A percentile compares a stretch with the other conserved stretches of the same genome.
Conservation (phyloP, 2,113 vertebrate species). For the Oryzias melastigma region DNA sequence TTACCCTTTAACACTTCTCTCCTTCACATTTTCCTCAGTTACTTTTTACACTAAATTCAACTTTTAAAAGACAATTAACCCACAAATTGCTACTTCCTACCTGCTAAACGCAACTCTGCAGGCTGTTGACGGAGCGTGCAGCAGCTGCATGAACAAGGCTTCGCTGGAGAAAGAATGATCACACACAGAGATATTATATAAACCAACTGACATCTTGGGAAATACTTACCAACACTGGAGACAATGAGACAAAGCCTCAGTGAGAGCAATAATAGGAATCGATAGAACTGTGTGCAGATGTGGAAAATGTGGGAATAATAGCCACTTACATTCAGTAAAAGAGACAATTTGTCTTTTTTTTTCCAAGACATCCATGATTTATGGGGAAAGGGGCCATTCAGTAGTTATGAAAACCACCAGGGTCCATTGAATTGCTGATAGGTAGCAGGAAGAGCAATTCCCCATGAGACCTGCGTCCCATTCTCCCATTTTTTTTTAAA, state of each 20-base stretch:
- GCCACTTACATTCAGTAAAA: constrained; percentile 12
- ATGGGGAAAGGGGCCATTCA: constrained; percentile 9
- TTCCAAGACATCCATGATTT: constrained; percentile 12
- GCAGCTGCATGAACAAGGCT: constrained; percentile 1
- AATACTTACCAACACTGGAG: neutral
- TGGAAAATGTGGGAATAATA: constrained; percentile 26
- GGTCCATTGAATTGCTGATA: constrained; percentile 8
- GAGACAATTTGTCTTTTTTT: constrained; percentile 29
- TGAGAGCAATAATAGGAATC: constrained; percentile 16
- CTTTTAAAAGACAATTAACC: constrained; percentile 11
- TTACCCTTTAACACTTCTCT: no score
- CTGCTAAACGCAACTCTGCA: no score
- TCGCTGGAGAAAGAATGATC: constrained; percentile 1
- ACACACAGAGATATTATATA: constrained; percentile 10
- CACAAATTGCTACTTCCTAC: constrained; percentile 10
- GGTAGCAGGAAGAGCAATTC: constrained; percentile 15
- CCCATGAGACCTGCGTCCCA: constrained; percentile 12
- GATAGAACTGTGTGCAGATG: constrained; percentile 14
- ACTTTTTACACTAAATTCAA: neutral
- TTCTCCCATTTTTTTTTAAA: neutral
- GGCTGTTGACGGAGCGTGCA: no score
- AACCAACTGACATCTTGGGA: constrained; percentile 9
- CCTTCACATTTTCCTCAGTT: neutral
- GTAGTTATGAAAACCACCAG: constrained; percentile 3
- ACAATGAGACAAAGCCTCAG: neutral